phyloP scores from a whole-genome alignment of 1,140 invertebrate species.

The Aleiodes sp. region DNA sequence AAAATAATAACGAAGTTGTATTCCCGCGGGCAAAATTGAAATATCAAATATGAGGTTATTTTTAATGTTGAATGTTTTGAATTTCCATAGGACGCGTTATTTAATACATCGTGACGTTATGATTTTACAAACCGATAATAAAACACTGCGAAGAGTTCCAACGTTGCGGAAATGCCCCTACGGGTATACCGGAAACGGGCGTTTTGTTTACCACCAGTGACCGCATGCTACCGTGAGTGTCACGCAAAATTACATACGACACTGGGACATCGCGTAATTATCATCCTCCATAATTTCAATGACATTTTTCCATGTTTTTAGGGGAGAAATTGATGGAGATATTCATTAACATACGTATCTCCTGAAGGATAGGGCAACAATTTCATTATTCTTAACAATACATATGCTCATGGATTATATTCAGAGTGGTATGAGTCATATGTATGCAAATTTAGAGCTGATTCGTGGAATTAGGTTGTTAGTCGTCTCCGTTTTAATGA shows the following conservation, averaged over 20 bases:
- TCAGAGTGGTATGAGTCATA: too few species aligned
- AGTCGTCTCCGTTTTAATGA: too few species aligned
- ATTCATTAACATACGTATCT: neutral
- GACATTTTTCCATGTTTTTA: slow-evolving; percentile 10
- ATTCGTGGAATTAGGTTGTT: too few species aligned
- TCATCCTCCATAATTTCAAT: slow-evolving; percentile 3
- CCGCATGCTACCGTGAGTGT: slow-evolving; percentile 26
- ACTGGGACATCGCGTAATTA: slow-evolving; percentile 21
- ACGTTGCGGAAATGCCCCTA: slow-evolving; percentile 21
- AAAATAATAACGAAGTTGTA: too few species aligned
- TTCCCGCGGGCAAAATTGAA: too few species aligned
- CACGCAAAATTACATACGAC: slow-evolving; percentile 33
- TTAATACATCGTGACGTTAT: neutral
- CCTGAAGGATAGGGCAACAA: too few species aligned
- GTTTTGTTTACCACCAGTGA: slow-evolving; percentile 29
- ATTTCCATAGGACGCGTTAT: neutral
- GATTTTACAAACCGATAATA: slow-evolving; percentile 24
- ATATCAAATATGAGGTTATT: too few species aligned
- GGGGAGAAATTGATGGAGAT: too few species aligned
- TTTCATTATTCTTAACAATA: too few species aligned
- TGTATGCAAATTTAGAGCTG: too few species aligned
- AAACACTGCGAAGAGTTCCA: slow-evolving; percentile 22
- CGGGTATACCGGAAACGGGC: slow-evolving; percentile 19
- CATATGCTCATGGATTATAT: too few species aligned
- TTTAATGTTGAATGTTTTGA: neutral